phyloP scores from a whole-genome alignment of 2,888 invertebrate species.

The Macrosoma leucophasiata region DNA sequence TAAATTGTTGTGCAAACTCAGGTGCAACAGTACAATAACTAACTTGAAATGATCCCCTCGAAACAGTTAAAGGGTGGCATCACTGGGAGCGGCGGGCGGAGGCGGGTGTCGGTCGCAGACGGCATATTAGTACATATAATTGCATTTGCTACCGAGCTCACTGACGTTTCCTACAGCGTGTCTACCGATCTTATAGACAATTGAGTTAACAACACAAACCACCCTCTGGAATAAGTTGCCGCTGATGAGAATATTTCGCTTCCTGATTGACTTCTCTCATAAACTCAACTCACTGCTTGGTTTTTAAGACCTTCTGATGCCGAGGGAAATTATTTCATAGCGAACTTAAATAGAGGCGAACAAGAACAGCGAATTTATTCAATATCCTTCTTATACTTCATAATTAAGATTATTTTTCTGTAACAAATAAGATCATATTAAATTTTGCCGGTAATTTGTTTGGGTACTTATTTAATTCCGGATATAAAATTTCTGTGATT shows the following conservation, averaged over 20 bases:
- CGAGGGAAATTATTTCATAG: neutral
- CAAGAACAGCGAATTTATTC: too few species aligned
- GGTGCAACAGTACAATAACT: conserved; percentile 50
- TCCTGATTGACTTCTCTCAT: conserved; percentile 49
- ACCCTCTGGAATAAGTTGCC: conserved; percentile 61
- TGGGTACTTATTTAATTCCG: conserved; percentile 76
- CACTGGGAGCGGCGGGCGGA: conserved; percentile 41
- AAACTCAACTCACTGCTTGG: conserved; percentile 20
- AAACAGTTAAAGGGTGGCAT: conserved; percentile 58
- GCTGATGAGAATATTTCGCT: conserved; percentile 63
- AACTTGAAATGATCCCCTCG: conserved; percentile 52
- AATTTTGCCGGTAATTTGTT: conserved; percentile 67
- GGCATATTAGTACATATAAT: conserved; percentile 70
- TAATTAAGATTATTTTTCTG: conserved; percentile 59
- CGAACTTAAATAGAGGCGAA: neutral
- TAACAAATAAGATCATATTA: conserved; percentile 68
- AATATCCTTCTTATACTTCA: conserved; percentile 19
- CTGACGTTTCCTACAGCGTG: conserved; percentile 64
- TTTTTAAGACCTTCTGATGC: conserved; percentile 8
- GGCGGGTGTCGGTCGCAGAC: conserved; percentile 55
- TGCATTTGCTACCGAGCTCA: conserved; percentile 70
- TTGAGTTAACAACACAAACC: conserved; percentile 69
- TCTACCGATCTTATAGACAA: conserved; percentile 67
- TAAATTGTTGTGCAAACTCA: conserved; percentile 41
- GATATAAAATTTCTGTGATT: conserved; percentile 77